Conservation (phyloP, 92 coral and sea anemone genomes). For the Palythoa caribaeorum region DNA sequence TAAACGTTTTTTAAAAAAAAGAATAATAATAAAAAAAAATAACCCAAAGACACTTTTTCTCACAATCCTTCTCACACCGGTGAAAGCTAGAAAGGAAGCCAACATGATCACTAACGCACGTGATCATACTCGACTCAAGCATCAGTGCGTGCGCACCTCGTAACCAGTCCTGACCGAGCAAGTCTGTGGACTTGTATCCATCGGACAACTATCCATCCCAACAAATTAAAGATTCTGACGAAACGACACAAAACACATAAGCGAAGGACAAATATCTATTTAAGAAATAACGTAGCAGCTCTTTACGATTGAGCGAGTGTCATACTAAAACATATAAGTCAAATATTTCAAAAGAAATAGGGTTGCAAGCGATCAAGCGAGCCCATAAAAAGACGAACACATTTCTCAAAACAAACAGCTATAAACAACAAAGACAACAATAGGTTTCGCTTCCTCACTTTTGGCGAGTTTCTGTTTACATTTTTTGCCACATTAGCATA, state of each 20-base stretch:
- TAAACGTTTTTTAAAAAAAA: not conserved
- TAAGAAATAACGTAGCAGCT: not conserved
- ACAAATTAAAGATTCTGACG: not conserved
- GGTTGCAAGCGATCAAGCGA: no score
- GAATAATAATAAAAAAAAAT: no score
- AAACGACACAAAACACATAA: not conserved
- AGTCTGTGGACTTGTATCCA: not conserved
- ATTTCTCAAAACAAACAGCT: no score
- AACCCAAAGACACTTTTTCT: no score
- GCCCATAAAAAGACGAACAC: no score
- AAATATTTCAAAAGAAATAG: not conserved
- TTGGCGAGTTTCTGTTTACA: no score
- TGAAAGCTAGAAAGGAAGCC: not conserved
- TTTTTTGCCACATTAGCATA: no score
- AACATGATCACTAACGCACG: not conserved
- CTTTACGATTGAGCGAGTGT: not conserved
- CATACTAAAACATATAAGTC: not conserved
- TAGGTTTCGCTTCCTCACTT: no score
- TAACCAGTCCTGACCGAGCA: conserved; percentile 9
- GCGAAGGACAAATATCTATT: not conserved
- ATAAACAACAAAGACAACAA: no score
- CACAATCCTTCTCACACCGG: not conserved
- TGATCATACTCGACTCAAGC: not conserved
- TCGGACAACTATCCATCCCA: not conserved
- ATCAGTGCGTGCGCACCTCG: not conserved